These are phyloP conservation scores for Hybognathus amarus DNA, from an alignment of 2,797 vertebrate species.

Conservation along the genomic window DNA sequence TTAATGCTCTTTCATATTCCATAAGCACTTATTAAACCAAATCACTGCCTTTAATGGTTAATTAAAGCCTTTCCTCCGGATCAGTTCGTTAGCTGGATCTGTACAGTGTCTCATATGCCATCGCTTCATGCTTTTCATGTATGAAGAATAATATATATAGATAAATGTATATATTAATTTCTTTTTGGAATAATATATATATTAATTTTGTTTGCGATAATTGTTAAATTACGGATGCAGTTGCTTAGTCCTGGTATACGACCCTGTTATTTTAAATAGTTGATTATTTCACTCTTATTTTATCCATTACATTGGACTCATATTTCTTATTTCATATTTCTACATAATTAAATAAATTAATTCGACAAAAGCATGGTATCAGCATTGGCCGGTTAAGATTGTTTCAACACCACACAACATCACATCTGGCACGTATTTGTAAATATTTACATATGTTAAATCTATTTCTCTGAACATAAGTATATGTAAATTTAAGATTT, in stretches of 20 bases:
- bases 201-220: background rate
- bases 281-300: background rate
- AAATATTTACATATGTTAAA: too few relatives aligned
- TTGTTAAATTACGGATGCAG: background rate
- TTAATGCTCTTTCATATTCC: slow-evolving; percentile 1
- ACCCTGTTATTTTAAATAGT: background rate
- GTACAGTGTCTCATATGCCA: background rate
- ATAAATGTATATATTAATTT: too few relatives aligned
- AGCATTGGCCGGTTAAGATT: background rate
- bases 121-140: background rate
- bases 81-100: slow-evolving; percentile 14
- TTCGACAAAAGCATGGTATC: background rate
- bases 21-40: slow-evolving; percentile 8
- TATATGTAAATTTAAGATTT: background rate
- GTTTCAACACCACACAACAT: too few relatives aligned
- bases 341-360: background rate
- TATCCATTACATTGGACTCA: background rate
- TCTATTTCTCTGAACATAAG: too few relatives aligned
- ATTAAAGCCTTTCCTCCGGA: background rate
- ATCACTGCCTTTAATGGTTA: slow-evolving; percentile 41
- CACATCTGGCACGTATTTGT: too few relatives aligned
- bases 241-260: background rate
- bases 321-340: background rate
- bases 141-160: too few relatives aligned
- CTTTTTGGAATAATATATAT: too few relatives aligned